Base-by-base conservation (phyloP, 23 tunicate genomes). In the Trididemnum miniatum region DNA sequence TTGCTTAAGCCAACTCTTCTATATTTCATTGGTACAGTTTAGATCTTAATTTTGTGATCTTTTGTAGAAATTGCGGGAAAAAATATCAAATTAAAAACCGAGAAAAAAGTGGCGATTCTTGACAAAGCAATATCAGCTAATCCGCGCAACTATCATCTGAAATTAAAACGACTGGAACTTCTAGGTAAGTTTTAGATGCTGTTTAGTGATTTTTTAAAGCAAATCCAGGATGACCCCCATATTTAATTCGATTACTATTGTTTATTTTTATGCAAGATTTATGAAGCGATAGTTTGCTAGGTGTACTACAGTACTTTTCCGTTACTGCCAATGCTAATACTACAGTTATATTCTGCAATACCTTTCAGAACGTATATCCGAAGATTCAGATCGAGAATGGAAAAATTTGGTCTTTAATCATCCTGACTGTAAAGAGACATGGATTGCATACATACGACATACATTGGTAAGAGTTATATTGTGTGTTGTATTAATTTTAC, bases 341-440 rank as follows among this genome's bases (percentile, higher is more conserved):
- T n/a, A n/a, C n/a, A n/a, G n/a, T 44, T 44, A 15, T 44, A 44
- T 44, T 7, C 9, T 44, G 54, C 15, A 44, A 7, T 7, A 7
- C 15, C 15, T 67, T 49, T 20, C 34, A 86, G 90, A 86, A 35
- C 71, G 39, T 35, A 78, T 86, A 1, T 51, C 64, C 1, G 67
- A 80, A 37, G 83, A 72, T 39, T 36, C 84, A 5, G 89, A 84
- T 23, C 76, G 91, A 5, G 98, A 88, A 31, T 93, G 98, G 98
- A 93, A 93, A 64, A 81, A 93, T 80, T 54, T 93, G 35, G 80
- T 88, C 30, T 93, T 93, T 74, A 89, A 91, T 25, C 91, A 89
- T 52, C 90, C 92, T 1, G 93, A 80, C 22, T 51, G 54, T 62
- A 75, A 23, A 59, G 66, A 72, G 24, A 87, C 88, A 5, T 93